Conservation (phyloP, 2,113 vertebrate species). For the Charina bottae region DNA sequence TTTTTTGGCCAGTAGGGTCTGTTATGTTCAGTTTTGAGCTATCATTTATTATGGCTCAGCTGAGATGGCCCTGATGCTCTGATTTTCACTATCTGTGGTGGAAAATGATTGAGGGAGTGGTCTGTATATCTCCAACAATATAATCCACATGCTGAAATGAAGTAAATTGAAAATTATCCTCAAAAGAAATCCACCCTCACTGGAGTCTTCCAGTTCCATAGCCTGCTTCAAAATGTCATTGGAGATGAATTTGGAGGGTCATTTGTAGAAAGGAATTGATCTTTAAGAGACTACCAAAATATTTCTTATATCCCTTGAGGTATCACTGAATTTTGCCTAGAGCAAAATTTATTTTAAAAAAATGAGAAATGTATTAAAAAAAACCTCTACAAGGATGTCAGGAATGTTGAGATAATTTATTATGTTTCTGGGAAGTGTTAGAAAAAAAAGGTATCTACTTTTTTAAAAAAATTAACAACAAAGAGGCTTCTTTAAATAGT, state of each 20-base stretch:
- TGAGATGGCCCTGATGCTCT: neutral
- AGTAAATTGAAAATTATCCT: neutral
- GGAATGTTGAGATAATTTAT: neutral
- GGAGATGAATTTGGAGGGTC: neutral
- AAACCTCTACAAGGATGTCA: neutral
- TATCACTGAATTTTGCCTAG: neutral
- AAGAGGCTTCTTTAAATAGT: neutral
- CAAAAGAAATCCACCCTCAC: neutral
- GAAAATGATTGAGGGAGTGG: neutral
- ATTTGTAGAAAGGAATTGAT: neutral
- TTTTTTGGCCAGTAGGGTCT: neutral
- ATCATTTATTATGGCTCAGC: neutral
- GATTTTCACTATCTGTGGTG: neutral
- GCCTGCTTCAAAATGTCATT: neutral
- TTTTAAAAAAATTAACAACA: neutral
- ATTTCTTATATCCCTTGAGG: neutral
- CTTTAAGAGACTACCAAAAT: neutral
- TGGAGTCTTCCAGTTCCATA: neutral
- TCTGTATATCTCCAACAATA: neutral
- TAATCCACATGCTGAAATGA: neutral
- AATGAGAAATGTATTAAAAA: neutral
- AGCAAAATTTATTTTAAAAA: neutral
- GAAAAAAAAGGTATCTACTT: neutral
- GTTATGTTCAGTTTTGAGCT: neutral
- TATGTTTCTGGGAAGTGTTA: neutral